phyloP scores from a whole-genome alignment of 1,140 invertebrate species.

The Caligus rogercresseyi region DNA sequence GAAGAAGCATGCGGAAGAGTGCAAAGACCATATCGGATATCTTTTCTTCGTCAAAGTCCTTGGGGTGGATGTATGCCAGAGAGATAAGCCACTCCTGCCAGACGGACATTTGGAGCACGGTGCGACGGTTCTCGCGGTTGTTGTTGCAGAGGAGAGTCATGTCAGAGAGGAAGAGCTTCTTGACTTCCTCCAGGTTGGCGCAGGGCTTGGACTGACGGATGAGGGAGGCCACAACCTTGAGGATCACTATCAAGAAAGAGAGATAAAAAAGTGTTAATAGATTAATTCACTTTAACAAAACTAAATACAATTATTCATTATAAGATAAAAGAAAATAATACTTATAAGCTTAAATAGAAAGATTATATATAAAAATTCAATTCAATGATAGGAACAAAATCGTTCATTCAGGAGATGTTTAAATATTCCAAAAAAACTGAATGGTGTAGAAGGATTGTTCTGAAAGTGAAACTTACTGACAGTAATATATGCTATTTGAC shows the following conservation, averaged over 20 bases:
- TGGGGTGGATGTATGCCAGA: constrained; percentile 92
- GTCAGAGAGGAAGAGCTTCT: constrained; percentile 89
- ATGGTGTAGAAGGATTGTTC: too few species aligned
- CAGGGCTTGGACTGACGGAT: constrained; percentile 88
- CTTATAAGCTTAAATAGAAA: too few species aligned
- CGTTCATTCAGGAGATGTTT: too few species aligned
- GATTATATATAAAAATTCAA: too few species aligned
- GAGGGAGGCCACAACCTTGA: constrained; percentile 93
- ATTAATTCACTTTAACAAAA: too few species aligned
- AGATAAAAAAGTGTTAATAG: constrained; percentile 21
- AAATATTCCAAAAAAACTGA: too few species aligned
- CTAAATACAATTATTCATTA: not conserved
- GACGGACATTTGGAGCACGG: constrained; percentile 97
- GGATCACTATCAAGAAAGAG: constrained; percentile 55
- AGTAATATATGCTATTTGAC: too few species aligned
- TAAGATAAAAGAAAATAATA: constrained; percentile 6
- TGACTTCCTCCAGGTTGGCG: constrained; percentile 74
- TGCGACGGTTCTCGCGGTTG: constrained; percentile 86
- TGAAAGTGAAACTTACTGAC: too few species aligned
- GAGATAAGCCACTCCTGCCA: constrained; percentile 99
- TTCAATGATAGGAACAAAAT: too few species aligned
- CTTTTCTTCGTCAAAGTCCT: constrained; percentile 82
- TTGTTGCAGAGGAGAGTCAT: constrained; percentile 93
- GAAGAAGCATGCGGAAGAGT: constrained; percentile 85
- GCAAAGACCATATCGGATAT: constrained; percentile 96